Conservation (phyloP, 2,113 vertebrate species). For the Micronycteris hirsuta region DNA sequence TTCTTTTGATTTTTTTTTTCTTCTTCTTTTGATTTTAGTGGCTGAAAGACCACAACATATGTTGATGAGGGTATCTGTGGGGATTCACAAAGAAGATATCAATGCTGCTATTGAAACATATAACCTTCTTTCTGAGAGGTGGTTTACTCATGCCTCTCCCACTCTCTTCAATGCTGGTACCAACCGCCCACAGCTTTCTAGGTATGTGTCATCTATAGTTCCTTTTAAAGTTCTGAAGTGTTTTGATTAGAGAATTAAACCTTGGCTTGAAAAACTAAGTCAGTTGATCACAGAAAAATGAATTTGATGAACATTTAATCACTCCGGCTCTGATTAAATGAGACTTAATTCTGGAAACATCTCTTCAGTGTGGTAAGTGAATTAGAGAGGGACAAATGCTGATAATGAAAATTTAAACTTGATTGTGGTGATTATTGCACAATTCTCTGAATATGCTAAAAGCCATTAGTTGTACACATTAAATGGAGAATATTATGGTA, state of each 20-base stretch:
- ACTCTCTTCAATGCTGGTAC: slow-evolving; percentile 98
- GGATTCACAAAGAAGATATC: slow-evolving; percentile 92
- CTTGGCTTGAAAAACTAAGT: neutral
- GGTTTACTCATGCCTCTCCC: slow-evolving; percentile 98
- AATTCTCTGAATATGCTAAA: neutral
- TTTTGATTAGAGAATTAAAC: neutral
- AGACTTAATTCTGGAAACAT: slow-evolving; percentile 21
- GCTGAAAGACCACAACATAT: slow-evolving; percentile 97
- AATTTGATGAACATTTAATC: neutral
- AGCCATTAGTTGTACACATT: neutral
- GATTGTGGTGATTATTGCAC: neutral
- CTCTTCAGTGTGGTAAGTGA: neutral
- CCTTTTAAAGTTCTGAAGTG: neutral
- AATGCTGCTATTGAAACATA: slow-evolving; percentile 94
- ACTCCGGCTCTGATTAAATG: neutral
- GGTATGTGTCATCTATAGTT: slow-evolving; percentile 75
- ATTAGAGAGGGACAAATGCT: neutral
- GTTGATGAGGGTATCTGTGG: slow-evolving; percentile 96
- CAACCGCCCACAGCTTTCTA: slow-evolving; percentile 94
- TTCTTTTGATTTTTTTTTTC: neutral
- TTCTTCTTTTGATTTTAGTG: slow-evolving; percentile 77
- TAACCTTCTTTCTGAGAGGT: slow-evolving; percentile 94
- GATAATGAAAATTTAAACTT: neutral
- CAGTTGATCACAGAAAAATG: slow-evolving; percentile 4
- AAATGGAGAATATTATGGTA: neutral